A percentile compares a stretch with the other conserved stretches of the same genome.
Evolutionary conservation across 2,113 vertebrate genomes (phyloP).

Genomic region (Protomyctophum bolini): DNA sequence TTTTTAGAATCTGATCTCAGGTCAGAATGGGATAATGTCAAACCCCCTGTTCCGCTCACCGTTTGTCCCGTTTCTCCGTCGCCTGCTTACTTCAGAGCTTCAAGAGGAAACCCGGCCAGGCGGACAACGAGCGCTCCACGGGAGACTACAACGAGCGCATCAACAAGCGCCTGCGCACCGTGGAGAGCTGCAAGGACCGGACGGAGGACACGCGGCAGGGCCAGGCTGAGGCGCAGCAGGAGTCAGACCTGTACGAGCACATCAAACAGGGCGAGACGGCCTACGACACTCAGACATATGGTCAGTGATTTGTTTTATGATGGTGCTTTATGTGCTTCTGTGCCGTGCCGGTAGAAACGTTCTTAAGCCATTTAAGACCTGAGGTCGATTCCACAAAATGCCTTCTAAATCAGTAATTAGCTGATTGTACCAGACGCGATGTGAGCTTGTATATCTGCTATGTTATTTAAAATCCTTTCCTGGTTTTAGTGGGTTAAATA

Average conservation of each 20-base stretch:
- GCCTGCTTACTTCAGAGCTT: slow-evolving; percentile 81
- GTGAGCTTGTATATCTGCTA: too few species aligned
- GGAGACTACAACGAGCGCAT: slow-evolving; percentile 86
- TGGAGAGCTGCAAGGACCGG: slow-evolving; percentile 75
- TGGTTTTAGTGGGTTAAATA: too few species aligned
- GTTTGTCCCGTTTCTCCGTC: not conserved
- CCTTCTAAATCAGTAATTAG: too few species aligned
- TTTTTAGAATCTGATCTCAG: too few species aligned
- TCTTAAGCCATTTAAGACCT: too few species aligned
- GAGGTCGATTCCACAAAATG: too few species aligned
- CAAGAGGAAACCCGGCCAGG: slow-evolving; percentile 93
- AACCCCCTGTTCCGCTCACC: too few species aligned
- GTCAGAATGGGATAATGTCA: too few species aligned
- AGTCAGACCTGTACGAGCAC: slow-evolving; percentile 91
- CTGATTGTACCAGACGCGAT: too few species aligned
- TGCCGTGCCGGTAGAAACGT: too few species aligned
- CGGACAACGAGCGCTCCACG: slow-evolving; percentile 87
- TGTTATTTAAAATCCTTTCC: too few species aligned
- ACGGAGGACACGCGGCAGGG: slow-evolving; percentile 53
- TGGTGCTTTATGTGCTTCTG: too few species aligned
- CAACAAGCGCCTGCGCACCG: slow-evolving; percentile 87
- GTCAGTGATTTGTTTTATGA: slow-evolving; percentile 64
- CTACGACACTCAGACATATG: slow-evolving; percentile 92
- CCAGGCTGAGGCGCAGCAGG: slow-evolving; percentile 70
- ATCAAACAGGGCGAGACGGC: slow-evolving; percentile 80